Evolutionary conservation across 2,888 invertebrate species (phyloP).

Genomic region (Himalopsyche anomala): DNA sequence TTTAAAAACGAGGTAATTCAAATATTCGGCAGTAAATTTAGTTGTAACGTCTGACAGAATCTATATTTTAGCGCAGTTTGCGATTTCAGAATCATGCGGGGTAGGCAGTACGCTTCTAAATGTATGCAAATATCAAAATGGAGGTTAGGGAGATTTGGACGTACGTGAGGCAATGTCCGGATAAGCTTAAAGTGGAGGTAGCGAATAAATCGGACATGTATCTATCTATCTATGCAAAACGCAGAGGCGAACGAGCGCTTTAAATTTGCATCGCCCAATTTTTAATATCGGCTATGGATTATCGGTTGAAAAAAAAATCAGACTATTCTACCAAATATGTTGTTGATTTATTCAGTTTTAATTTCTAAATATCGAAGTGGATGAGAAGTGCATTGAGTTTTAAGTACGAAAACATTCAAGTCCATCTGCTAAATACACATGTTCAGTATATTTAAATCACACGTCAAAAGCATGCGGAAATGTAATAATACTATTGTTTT

Average conservation of each 20-base stretch:
- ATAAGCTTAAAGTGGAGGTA: slow-evolving; percentile 4
- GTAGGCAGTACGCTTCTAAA: slow-evolving; percentile 55
- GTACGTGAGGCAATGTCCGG: slow-evolving; percentile 37
- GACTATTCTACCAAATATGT: too few species aligned
- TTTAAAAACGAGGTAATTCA: not conserved
- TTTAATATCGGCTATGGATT: too few species aligned
- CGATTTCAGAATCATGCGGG: slow-evolving; percentile 35
- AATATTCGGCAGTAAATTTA: not conserved
- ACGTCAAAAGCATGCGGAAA: too few species aligned
- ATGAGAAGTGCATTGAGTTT: too few species aligned
- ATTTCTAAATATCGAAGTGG: too few species aligned
- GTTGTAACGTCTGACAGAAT: not conserved
- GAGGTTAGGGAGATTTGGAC: slow-evolving; percentile 27
- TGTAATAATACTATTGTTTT: too few species aligned
- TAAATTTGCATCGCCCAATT: not conserved
- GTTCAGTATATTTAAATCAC: too few species aligned
- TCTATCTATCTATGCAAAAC: not conserved
- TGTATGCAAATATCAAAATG: slow-evolving; percentile 60
- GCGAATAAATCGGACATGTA: slow-evolving; percentile 32
- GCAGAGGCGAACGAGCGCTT: not conserved
- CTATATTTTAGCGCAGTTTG: not conserved
- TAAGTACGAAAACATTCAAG: too few species aligned
- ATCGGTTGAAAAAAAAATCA: too few species aligned
- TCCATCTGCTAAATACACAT: too few species aligned
- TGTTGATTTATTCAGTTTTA: too few species aligned